These are phyloP conservation scores for Riparia riparia DNA, from an alignment of 2,113 vertebrate species.

Conservation along the genomic window DNA sequence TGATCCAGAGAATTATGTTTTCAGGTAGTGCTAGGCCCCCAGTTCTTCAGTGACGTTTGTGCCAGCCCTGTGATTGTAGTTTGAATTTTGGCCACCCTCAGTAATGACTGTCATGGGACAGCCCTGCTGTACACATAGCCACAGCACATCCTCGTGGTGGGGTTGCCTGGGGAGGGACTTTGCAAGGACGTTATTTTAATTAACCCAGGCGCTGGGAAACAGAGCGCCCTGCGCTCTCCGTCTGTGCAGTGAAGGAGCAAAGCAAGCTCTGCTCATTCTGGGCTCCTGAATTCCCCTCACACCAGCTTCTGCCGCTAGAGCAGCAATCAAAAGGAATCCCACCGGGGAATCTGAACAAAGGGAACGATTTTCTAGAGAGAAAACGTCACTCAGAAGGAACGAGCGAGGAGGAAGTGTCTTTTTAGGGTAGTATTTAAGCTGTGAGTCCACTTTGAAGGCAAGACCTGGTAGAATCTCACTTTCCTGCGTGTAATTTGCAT, in stretches of 20 bases:
- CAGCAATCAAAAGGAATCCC: not conserved
- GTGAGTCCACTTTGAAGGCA: not conserved
- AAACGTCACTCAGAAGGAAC: not conserved
- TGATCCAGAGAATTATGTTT: not conserved
- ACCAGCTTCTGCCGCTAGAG: not conserved
- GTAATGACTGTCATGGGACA: not conserved
- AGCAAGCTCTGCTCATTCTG: not conserved
- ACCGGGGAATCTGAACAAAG: not conserved
- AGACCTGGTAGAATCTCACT: not conserved
- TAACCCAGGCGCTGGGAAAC: not conserved
- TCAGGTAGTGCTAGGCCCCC: not conserved
- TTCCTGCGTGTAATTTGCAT: not conserved
- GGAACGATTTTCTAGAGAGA: not conserved
- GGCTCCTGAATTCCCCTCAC: not conserved
- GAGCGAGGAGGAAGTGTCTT: not conserved
- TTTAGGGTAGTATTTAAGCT: not conserved
- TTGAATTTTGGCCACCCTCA: not conserved
- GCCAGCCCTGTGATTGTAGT: not conserved
- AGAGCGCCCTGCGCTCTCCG: not conserved
- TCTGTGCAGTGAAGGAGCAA: rapidly evolving
- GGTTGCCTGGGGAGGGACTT: not conserved
- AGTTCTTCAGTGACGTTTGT: not conserved
- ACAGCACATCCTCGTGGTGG: not conserved
- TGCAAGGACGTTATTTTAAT: not conserved
- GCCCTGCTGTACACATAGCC: rapidly evolving